These are phyloP conservation scores for Ophraella communa DNA, from an alignment of 2,888 invertebrate species.

Conservation along the genomic window DNA sequence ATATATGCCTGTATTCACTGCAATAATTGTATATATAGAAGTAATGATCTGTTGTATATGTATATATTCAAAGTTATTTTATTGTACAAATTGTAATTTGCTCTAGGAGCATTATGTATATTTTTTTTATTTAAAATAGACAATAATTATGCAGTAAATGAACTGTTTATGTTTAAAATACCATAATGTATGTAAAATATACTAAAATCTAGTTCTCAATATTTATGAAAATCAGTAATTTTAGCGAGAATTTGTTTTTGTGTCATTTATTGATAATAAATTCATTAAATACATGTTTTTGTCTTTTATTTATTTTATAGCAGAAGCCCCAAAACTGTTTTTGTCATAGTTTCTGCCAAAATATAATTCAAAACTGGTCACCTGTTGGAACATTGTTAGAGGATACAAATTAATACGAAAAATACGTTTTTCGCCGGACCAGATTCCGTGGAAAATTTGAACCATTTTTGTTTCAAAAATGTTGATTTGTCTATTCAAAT, in stretches of 20 bases:
- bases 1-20: background rate
- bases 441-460: too few relatives aligned
- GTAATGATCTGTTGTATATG: background rate
- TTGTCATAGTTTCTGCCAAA: too few relatives aligned
- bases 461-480: too few relatives aligned
- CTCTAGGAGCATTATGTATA: background rate
- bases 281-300: background rate
- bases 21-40: background rate
- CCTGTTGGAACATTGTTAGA: too few relatives aligned
- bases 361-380: too few relatives aligned
- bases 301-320: background rate
- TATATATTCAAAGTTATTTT: background rate
- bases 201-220: background rate
- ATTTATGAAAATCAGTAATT: background rate
- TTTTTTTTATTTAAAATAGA: conserved; percentile 6
- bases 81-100: background rate
- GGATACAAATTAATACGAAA: too few relatives aligned
- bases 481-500: too few relatives aligned
- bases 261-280: background rate
- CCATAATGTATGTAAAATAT: background rate
- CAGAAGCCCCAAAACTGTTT: too few relatives aligned
- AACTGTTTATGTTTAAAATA: background rate
- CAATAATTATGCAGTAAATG: background rate
- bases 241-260: background rate
- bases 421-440: too few relatives aligned